Percentiles rank a stretch among this genome's conserved stretches.
Conservation (phyloP, 2,888 invertebrate species). For the Nomada fucata region DNA sequence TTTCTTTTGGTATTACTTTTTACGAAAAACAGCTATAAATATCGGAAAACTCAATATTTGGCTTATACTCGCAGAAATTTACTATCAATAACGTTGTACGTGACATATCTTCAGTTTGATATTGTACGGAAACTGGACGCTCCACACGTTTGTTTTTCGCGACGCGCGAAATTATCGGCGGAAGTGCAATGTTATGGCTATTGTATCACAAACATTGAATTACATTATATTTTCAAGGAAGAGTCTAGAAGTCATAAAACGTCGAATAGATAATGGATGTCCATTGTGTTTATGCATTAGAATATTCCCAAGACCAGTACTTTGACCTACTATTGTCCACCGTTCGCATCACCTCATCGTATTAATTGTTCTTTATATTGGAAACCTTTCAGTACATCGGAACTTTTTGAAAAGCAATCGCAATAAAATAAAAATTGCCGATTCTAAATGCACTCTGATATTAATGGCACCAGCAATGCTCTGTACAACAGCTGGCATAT, state of each 20-base stretch:
- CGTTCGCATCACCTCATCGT: constrained; percentile 22
- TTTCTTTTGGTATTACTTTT: not conserved
- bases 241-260: not conserved
- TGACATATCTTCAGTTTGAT: constrained; percentile 7
- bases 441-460: too few species aligned
- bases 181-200: not conserved
- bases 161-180: not conserved
- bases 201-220: not conserved
- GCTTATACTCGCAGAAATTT: too few species aligned
- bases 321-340: constrained; percentile 14
- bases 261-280: not conserved
- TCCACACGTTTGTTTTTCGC: not conserved
- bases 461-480: too few species aligned
- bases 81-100: not conserved
- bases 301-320: constrained; percentile 20
- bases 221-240: not conserved
- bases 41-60: not conserved
- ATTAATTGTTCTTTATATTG: constrained; percentile 19
- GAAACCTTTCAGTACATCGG: not conserved
- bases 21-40: not conserved
- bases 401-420: not conserved
- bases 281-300: constrained; percentile 21
- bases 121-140: not conserved
- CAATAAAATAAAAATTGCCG: not conserved
- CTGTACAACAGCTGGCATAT: too few species aligned